Conservation (phyloP, 1,140 invertebrate genomes). For the Saxidomus purpurata region DNA sequence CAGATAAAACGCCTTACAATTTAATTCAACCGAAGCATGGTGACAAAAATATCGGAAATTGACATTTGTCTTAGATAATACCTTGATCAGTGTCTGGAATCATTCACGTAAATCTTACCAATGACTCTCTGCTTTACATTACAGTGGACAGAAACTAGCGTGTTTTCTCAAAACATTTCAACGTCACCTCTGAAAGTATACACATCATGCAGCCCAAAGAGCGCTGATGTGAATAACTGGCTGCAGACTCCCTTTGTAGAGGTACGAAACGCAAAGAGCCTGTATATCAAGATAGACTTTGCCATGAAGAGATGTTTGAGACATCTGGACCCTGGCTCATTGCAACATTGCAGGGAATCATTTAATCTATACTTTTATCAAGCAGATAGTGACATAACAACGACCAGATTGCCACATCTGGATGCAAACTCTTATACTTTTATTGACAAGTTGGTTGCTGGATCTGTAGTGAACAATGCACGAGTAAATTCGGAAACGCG, state of each 20-base stretch:
- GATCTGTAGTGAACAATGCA: conserved; percentile 91
- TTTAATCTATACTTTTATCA: conserved; percentile 98
- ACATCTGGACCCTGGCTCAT: conserved; percentile 80
- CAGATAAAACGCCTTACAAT: no score
- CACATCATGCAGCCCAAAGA: conserved; percentile 98
- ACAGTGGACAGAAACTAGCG: conserved; percentile 98
- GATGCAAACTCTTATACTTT: conserved; percentile 96
- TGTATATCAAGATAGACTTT: conserved; percentile 99
- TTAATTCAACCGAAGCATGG: no score
- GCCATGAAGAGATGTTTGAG: conserved; percentile 87
- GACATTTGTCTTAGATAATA: no score
- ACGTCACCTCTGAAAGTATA: conserved; percentile 99
- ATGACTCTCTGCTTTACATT: no score
- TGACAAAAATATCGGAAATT: no score
- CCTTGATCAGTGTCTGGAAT: no score
- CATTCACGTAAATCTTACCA: no score
- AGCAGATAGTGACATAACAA: conserved; percentile 88
- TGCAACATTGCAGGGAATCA: conserved; percentile 90
- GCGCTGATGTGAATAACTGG: conserved; percentile 99
- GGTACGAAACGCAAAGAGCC: conserved; percentile 95
- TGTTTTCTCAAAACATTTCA: conserved; percentile 93
- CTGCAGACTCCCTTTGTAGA: conserved; percentile 99
- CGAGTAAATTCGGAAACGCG: conserved; percentile 97
- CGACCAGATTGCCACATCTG: conserved; percentile 81
- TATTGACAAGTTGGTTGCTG: conserved; percentile 95